phyloP scores from a whole-genome alignment of 92 coral and sea anemone genomes.

The Porites evermanni region DNA sequence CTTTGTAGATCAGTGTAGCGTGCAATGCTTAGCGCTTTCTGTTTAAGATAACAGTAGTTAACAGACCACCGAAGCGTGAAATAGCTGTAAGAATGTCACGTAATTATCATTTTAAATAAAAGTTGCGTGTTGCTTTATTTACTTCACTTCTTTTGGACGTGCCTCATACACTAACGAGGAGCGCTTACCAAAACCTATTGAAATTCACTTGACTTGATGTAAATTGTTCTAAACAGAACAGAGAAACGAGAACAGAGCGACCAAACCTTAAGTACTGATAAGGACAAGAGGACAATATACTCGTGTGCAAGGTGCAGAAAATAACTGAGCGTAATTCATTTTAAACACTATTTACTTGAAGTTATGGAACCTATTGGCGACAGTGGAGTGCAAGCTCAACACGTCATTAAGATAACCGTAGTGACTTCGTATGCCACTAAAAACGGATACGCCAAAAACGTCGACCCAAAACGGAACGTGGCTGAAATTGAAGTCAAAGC shows the following conservation, averaged over 20 bases:
- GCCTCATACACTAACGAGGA: neutral
- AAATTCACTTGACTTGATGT: neutral
- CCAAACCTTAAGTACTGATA: no score
- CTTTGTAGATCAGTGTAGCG: neutral
- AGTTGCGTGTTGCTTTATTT: neutral
- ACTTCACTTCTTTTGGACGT: neutral
- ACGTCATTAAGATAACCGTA: neutral
- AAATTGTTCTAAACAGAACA: neutral
- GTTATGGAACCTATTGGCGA: neutral
- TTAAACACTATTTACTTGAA: neutral
- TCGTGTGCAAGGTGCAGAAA: neutral
- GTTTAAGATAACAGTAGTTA: no score
- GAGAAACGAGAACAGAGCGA: neutral
- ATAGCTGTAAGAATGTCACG: neutral
- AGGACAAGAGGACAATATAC: no score
- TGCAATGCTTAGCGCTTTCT: neutral
- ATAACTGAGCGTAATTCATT: neutral
- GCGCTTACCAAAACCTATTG: neutral
- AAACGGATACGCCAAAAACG: neutral
- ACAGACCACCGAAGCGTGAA: neutral
- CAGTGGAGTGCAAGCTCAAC: neutral
- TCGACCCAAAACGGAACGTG: neutral
- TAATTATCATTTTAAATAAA: neutral
- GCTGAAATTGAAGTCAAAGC: neutral
- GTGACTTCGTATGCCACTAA: neutral